Evolutionary conservation across 2,797 vertebrate species (phyloP).

Genomic region (Phoxinus dragarum): DNA sequence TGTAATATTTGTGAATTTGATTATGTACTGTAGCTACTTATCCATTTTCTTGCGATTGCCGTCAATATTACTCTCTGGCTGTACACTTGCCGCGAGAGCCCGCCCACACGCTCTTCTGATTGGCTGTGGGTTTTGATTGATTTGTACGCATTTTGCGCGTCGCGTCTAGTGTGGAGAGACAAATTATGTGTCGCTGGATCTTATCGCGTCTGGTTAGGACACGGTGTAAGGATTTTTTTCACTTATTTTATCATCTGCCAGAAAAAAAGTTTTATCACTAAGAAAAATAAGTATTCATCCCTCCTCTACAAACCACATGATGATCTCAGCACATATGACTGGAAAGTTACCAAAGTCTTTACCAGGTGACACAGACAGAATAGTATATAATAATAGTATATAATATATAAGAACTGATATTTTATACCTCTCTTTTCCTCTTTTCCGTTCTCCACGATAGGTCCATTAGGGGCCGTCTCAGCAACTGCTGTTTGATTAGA

Average conservation of each 20-base stretch:
- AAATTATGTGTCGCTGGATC: too few relatives aligned
- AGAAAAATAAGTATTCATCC: background rate
- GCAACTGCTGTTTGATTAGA: conserved; percentile 27
- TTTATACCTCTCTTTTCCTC: conserved; percentile 31
- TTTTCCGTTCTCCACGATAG: conserved; percentile 35
- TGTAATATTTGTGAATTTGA: too few relatives aligned
- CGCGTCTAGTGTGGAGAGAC: too few relatives aligned
- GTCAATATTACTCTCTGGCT: too few relatives aligned
- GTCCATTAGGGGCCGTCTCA: conserved; percentile 27
- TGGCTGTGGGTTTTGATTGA: too few relatives aligned
- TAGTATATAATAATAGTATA: background rate
- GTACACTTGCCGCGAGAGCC: too few relatives aligned
- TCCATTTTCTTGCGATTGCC: too few relatives aligned
- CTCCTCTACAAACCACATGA: background rate
- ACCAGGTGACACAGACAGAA: background rate
- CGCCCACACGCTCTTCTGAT: too few relatives aligned
- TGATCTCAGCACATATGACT: background rate
- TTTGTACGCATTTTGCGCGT: too few relatives aligned
- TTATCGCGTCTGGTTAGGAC: too few relatives aligned
- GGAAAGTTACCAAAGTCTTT: background rate
- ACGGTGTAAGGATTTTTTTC: background rate
- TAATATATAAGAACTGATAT: background rate
- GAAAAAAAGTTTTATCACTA: background rate
- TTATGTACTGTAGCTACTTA: too few relatives aligned
- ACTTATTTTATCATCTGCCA: background rate